Conservation (phyloP, 1,140 invertebrate genomes). For the Dufourea novaeangliae region DNA sequence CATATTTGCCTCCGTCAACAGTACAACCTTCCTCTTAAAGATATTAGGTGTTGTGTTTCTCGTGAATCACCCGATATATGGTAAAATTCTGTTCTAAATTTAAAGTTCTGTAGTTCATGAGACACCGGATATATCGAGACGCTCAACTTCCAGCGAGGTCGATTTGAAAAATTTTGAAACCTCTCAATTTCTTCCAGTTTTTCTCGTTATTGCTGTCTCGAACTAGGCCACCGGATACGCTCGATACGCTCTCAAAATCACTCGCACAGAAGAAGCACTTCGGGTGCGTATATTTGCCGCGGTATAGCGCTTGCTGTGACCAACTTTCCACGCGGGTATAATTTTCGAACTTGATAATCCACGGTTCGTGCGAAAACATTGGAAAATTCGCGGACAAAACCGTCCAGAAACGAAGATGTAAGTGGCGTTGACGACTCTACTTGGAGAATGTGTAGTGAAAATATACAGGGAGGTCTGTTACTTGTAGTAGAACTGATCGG, state of each 20-base stretch:
- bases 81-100: no score
- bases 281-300: background rate
- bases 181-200: conserved; percentile 11
- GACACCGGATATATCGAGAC: no score
- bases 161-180: background rate
- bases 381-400: conserved; percentile 33
- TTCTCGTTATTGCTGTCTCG: background rate
- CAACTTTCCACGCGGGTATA: conserved; percentile 5
- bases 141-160: background rate
- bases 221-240: conserved; percentile 40
- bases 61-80: no score
- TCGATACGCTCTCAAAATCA: conserved; percentile 37
- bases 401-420: no score
- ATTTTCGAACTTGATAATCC: conserved; percentile 16
- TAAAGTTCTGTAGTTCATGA: no score
- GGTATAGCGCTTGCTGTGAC: background rate
- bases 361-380: background rate
- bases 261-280: background rate
- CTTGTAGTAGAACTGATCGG: no score
- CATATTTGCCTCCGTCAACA: no score
- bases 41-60: no score
- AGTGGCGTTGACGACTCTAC: no score
- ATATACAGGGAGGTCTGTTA: no score
- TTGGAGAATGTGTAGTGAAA: no score
- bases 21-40: no score